A percentile compares a stretch with the other conserved stretches of the same genome.
These are phyloP conservation scores for Strigops habroptila DNA, from an alignment of 2,113 vertebrate genomes.

Conservation along the genomic window DNA sequence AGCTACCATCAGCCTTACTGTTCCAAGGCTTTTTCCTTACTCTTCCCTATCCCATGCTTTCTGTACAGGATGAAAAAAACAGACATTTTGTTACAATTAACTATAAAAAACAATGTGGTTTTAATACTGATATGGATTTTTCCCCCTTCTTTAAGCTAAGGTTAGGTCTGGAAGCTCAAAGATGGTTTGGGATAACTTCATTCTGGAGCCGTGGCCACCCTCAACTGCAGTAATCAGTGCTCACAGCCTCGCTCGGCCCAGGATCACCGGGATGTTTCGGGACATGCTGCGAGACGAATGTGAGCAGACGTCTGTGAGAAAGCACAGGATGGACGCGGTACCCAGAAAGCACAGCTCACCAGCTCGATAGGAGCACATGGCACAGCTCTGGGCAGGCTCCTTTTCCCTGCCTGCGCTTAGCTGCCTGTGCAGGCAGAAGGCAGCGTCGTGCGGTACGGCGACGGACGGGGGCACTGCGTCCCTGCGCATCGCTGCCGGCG, in stretches of 20 bases:
- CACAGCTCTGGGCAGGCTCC: too few species aligned
- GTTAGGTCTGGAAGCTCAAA: not conserved
- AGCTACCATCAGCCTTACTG: not conserved
- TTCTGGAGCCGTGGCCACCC: not conserved
- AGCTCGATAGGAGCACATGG: fast-evolving
- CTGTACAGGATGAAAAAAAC: not conserved
- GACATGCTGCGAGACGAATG: fast-evolving
- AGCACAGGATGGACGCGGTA: fast-evolving
- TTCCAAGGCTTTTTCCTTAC: not conserved
- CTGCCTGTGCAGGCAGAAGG: not conserved
- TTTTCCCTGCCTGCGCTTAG: fast-evolving
- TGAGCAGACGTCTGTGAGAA: fast-evolving
- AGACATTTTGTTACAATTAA: not conserved
- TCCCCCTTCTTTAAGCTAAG: not conserved
- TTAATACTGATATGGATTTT: not conserved
- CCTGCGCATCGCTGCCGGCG: not conserved
- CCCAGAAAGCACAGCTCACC: not conserved
- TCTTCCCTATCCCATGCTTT: not conserved
- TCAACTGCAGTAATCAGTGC: not conserved
- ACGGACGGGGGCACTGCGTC: not conserved
- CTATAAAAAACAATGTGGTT: not conserved
- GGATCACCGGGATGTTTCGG: not conserved
- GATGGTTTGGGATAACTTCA: not conserved
- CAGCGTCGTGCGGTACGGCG: not conserved
- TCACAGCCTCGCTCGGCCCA: fast-evolving